phyloP scores from a whole-genome alignment of 2,888 invertebrate genomes.

The Oithona nana region DNA sequence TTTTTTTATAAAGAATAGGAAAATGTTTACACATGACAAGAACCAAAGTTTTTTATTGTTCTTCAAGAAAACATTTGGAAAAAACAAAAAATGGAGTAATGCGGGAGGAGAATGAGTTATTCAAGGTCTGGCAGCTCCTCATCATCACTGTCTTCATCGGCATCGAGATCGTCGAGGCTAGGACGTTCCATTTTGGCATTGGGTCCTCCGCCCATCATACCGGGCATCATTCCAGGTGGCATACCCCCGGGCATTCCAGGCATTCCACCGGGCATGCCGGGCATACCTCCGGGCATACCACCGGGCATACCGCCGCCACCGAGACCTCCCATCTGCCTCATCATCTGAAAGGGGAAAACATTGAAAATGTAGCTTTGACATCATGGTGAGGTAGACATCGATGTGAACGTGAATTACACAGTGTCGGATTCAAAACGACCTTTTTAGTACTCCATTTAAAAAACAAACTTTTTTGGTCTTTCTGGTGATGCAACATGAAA shows the following conservation, averaged over 20 bases:
- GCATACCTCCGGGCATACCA: slow-evolving; percentile 19
- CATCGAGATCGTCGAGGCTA: slow-evolving; percentile 48
- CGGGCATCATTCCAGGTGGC: slow-evolving; percentile 3
- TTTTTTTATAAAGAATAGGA: too few species aligned
- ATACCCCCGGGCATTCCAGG: slow-evolving; percentile 20
- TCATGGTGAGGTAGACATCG: too few species aligned
- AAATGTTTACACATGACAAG: too few species aligned
- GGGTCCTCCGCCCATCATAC: slow-evolving; percentile 19
- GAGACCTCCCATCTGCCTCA: slow-evolving; percentile 48
- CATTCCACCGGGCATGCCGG: slow-evolving; percentile 33
- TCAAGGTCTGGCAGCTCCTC: slow-evolving; percentile 56
- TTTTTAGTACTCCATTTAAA: too few species aligned
- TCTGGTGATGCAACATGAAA: too few species aligned
- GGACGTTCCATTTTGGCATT: slow-evolving; percentile 35
- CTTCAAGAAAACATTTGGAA: slow-evolving; percentile 21
- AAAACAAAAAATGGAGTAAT: slow-evolving; percentile 4
- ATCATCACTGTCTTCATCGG: slow-evolving; percentile 53
- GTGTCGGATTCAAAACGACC: too few species aligned
- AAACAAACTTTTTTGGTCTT: too few species aligned
- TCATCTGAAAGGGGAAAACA: slow-evolving; percentile 39
- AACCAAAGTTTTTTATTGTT: slow-evolving; percentile 18
- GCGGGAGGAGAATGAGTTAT: slow-evolving; percentile 28
- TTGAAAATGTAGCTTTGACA: too few species aligned
- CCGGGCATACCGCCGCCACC: slow-evolving; percentile 24
- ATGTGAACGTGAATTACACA: too few species aligned